Base-by-base conservation (phyloP, 1,140 invertebrate species). In the Sminthurinus signatus region DNA sequence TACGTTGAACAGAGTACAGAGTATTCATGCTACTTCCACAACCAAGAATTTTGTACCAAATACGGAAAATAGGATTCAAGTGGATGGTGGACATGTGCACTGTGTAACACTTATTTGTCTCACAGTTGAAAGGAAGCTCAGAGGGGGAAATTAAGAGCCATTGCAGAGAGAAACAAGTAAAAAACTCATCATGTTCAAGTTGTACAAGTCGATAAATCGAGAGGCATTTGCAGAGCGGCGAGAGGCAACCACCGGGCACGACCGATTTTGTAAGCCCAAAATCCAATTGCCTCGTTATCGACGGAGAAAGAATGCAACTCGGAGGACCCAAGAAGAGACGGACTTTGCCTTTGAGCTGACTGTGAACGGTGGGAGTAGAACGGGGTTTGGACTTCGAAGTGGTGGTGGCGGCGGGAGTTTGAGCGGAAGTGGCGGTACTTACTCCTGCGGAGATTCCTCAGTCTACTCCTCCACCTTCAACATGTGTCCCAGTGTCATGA, bases 121-220 rank as follows among this genome's bases (percentile, higher is more conserved):
- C n/a, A n/a, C n/a, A n/a, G n/a, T n/a, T n/a, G n/a, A n/a, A n/a
- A n/a, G n/a, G n/a, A n/a, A n/a, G n/a, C n/a, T n/a, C n/a, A n/a
- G n/a, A n/a, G n/a, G n/a, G n/a, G n/a, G n/a, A n/a, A n/a, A n/a
- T n/a, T n/a, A n/a, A n/a, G n/a, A n/a, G n/a, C n/a, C n/a, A n/a
- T n/a, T n/a, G n/a, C n/a, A n/a, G n/a, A n/a, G n/a, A n/a, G n/a
- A n/a, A n/a, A n/a, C n/a, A n/a, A n/a, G n/a, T n/a, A n/a, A n/a
- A n/a, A n/a, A n/a, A 17, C 5, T 21, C 54, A 56, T 8, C 36
- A 56, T 56, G 54, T 56, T 56, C 36, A 56, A 56, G 36, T 56
- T 56, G 17, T 39, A 36, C 54, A 36, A 56, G 36, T n/a, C 29
- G 3, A 56, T 56, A 21, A 23, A 23, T 4, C 2, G 36, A 5